Base-by-base conservation (phyloP, 2,113 vertebrate genomes). In the Pycnonotus jocosus region DNA sequence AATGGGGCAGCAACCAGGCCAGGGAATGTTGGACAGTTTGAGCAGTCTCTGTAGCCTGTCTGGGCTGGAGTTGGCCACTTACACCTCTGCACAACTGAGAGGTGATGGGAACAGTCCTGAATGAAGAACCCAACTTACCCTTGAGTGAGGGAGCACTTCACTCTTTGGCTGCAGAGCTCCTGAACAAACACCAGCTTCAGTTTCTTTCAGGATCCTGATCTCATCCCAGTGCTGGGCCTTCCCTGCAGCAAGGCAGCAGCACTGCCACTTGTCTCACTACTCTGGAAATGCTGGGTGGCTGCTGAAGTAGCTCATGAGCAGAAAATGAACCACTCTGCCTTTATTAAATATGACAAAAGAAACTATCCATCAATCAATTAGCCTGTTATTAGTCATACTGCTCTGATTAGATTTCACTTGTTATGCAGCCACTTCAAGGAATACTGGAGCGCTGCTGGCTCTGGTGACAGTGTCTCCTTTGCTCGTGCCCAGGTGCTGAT, bases 401-500 rank as follows among this genome's bases (percentile, higher is more conserved):
- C 45, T 74, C 40, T 48, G 57, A 28, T 86, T 77, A 51, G 78
- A 30, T 44, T 47, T 58, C 38, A 30, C n/a, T 76, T 62, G 53
- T 61, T 65, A 33, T 5, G 58, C 89, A 81, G 70, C 48, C 44
- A 2, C 54, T 78, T 58, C 12, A 15, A 18, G 68, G 51, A 58
- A 9, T 50, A 28, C 3, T 45, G 20, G 37, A 70, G 56, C 17
- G 23, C 23, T 4, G 7, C n/a, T 80, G 33, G 28, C 77, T 66
- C 30, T 91, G 44, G n/a, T 61, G 70, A 69, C 28, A 33, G 1
- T 86, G 51, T 91, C 24, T 65, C 33, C 79, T 95, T 44, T 73
- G 23, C 58, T 91, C 28, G 66, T 74, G n/a, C 73, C 42, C 97
- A 99, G 99, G 98, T 98, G 57, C 92, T 98, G 83, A 97, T 98